Evolutionary conservation across 2,113 vertebrate species (phyloP).

Genomic region (Dipodomys merriami): DNA sequence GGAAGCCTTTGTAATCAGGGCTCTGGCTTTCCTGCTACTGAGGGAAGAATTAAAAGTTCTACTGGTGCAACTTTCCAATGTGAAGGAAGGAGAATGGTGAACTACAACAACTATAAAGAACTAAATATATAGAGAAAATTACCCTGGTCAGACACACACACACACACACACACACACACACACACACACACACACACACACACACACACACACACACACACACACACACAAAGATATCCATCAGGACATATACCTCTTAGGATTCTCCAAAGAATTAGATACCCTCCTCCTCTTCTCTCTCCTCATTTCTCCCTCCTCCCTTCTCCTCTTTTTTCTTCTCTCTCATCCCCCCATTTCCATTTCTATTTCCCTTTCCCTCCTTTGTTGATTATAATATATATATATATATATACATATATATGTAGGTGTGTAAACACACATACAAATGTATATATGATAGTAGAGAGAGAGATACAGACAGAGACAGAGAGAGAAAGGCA

Average conservation of each 20-base stretch:
- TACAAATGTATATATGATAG: background rate
- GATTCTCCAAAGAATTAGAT: background rate
- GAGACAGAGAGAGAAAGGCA: background rate
- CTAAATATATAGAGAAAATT: background rate
- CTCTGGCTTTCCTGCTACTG: background rate
- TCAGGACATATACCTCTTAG: background rate
- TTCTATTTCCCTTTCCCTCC: too few species aligned
- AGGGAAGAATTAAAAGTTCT: background rate
- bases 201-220: too few species aligned
- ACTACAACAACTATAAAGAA: background rate
- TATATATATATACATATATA: too few species aligned
- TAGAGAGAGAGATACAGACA: accelerated
- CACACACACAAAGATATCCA: background rate
- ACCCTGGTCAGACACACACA: background rate
- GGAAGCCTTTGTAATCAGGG: background rate
- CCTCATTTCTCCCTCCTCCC: too few species aligned
- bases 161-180: too few species aligned
- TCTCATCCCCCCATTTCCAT: too few species aligned
- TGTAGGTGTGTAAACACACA: too few species aligned
- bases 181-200: too few species aligned
- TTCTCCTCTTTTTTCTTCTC: too few species aligned
- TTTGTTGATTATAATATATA: too few species aligned
- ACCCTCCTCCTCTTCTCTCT: too few species aligned
- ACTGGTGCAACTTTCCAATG: background rate
- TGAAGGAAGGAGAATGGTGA: background rate